Percentiles rank a stretch among this genome's conserved stretches.
Conservation (phyloP, 2,797 vertebrate genomes). For the Schizopygopsis pylzovi region DNA sequence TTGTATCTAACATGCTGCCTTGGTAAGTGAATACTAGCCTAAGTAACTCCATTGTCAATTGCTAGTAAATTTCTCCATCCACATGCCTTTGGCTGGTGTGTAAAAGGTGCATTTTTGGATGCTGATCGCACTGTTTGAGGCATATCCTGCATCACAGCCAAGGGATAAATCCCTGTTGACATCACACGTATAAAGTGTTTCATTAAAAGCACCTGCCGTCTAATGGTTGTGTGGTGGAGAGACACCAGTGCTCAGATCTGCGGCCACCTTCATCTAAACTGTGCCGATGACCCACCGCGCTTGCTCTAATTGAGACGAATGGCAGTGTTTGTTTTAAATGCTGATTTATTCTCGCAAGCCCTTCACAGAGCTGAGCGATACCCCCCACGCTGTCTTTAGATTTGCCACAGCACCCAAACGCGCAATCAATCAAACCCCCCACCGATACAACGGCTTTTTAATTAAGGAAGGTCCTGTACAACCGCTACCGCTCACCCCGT, state of each 20-base stretch:
- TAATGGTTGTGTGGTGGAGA: constrained; percentile 16
- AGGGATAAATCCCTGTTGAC: constrained; percentile 39
- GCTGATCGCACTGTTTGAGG: background rate
- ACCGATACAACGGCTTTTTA: constrained; percentile 72
- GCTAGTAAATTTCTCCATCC: background rate
- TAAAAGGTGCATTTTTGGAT: background rate
- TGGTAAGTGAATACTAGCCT: background rate
- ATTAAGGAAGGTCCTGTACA: constrained; percentile 68
- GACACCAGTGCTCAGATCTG: background rate
- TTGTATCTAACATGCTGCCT: background rate
- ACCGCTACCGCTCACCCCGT: constrained; percentile 45
- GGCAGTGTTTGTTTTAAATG: constrained; percentile 2
- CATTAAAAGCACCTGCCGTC: constrained; percentile 30
- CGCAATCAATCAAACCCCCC: constrained; percentile 62
- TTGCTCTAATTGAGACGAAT: constrained; percentile 28
- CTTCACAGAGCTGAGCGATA: constrained; percentile 11
- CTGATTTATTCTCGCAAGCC: constrained; percentile 32
- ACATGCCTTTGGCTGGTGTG: background rate
- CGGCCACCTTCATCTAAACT: background rate
- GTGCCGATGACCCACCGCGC: background rate
- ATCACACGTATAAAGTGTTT: constrained; percentile 51
- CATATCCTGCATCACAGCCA: constrained; percentile 6
- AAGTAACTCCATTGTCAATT: background rate
- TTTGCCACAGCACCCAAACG: constrained; percentile 47
- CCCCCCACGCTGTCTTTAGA: constrained; percentile 29